phyloP scores from a whole-genome alignment of 2,113 vertebrate species.

The Xiphophorus maculatus region DNA sequence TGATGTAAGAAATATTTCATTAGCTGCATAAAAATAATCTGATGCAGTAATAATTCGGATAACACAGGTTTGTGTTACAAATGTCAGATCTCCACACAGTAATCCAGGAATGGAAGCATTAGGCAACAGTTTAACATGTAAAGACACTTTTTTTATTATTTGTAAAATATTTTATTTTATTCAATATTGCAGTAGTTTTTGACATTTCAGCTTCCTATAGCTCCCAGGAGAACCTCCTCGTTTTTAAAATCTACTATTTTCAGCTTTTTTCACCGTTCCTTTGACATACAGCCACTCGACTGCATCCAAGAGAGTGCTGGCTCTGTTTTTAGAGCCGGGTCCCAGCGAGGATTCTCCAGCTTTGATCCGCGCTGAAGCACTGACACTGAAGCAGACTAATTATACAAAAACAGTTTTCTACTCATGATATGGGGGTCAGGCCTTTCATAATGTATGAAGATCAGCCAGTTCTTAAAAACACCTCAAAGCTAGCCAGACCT shows the following conservation, averaged over 20 bases:
- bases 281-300: constrained; percentile 20
- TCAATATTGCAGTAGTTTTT: too few species aligned
- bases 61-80: too few species aligned
- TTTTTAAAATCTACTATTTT: not conserved
- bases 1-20: too few species aligned
- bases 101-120: too few species aligned
- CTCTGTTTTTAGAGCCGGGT: constrained; percentile 28
- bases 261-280: not conserved
- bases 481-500: constrained; percentile 21
- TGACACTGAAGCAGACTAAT: constrained; percentile 38
- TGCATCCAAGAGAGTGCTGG: constrained; percentile 30
- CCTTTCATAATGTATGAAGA: constrained; percentile 13
- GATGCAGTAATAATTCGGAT: too few species aligned
- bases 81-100: too few species aligned
- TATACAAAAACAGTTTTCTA: constrained; percentile 41
- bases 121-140: too few species aligned
- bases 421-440: not conserved
- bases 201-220: constrained; percentile 34
- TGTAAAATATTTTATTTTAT: too few species aligned
- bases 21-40: too few species aligned
- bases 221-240: constrained; percentile 26
- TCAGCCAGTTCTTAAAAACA: constrained; percentile 40
- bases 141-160: too few species aligned
- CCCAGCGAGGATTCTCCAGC: not conserved
- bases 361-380: constrained; percentile 48